Base-by-base conservation (phyloP, 2,797 vertebrate species). In the Semotilus atromaculatus region DNA sequence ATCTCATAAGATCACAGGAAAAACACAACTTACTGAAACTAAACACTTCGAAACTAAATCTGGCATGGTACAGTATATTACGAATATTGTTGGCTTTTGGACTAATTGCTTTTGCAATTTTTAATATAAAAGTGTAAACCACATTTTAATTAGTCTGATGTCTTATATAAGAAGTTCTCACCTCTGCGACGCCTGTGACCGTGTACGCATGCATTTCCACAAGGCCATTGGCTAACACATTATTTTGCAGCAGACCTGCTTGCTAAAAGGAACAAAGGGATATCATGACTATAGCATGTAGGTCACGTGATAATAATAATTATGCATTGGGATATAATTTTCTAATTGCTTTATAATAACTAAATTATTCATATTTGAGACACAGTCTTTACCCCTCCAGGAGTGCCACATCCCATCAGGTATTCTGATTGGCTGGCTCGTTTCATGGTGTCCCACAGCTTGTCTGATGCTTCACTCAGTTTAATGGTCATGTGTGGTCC, bases 371-470 rank as follows among this genome's bases (percentile, higher is more conserved):
- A 40, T 40, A 43, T 43, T 43, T 43, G 40, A 38, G 53, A 2
- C 5, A n/a, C 19, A n/a, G 10, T 43, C 18, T 86, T 90, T 84
- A 97, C 96, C 93, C 94, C 94, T 72, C 88, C 83, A 23, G 82
- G 86, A 6, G 96, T 97, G 58, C 95, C 94, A 82, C 96, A 97
- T 16, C 95, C 88, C 91, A 96, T 96, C 55, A 97, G 92, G 9
- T 95, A 94, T 34, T 88, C 93, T 79, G 89, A 92, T 16, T 91
- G 88, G 5, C 89, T 91, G 45, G 96, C 96, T 87, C 93, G 93
- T 80, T 72, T 90, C 89, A 98, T 89, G 45, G 95, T 76, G 3
- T 92, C 83, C 96, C 96, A 97, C 11, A 98, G 91, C 78, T 95
- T 70, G 29, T 84, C 6, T 45, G 93, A 92, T 4, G 94, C 90